Conservation (phyloP, 2,888 invertebrate genomes). For the Caenorhabditis japonica region DNA sequence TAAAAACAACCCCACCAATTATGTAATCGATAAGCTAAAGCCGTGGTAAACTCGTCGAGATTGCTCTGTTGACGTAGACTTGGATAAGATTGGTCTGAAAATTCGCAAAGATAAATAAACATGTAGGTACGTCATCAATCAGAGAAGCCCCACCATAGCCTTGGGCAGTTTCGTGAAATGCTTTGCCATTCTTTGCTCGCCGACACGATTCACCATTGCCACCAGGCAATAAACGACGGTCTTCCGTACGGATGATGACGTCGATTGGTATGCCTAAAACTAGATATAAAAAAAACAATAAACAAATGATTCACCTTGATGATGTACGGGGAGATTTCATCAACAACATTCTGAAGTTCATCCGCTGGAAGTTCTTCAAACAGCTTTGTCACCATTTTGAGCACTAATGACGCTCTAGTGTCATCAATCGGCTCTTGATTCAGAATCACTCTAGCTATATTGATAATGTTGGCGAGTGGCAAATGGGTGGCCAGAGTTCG, state of each 20-base stretch:
- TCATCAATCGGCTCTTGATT: conserved; percentile 45
- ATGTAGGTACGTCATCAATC: too few species aligned
- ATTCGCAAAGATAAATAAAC: too few species aligned
- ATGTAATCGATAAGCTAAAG: too few species aligned
- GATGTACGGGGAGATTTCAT: conserved; percentile 35
- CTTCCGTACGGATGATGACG: conserved; percentile 43
- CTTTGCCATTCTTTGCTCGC: conserved; percentile 31
- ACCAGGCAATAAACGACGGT: conserved; percentile 50
- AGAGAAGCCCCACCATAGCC: conserved; percentile 46
- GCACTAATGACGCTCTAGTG: conserved; percentile 24
- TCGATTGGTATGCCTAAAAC: conserved; percentile 45
- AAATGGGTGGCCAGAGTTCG: conserved; percentile 47
- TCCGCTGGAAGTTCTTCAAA: conserved; percentile 44
- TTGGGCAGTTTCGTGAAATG: conserved; percentile 49
- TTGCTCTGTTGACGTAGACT: conserved; percentile 50
- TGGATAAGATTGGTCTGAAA: conserved; percentile 52
- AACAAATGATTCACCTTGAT: conserved; percentile 18
- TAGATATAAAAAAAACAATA: background rate
- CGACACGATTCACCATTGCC: conserved; percentile 45
- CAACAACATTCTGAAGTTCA: conserved; percentile 27
- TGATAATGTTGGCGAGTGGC: conserved; percentile 39
- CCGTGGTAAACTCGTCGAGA: conserved; percentile 38
- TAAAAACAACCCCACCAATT: too few species aligned
- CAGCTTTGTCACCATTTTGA: conserved; percentile 42
- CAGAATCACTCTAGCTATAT: conserved; percentile 38